Percentiles rank a stretch among this genome's conserved stretches.
These are phyloP conservation scores for Drosophila kepulauana DNA, from an alignment of 1,140 invertebrate genomes.

Conservation along the genomic window DNA sequence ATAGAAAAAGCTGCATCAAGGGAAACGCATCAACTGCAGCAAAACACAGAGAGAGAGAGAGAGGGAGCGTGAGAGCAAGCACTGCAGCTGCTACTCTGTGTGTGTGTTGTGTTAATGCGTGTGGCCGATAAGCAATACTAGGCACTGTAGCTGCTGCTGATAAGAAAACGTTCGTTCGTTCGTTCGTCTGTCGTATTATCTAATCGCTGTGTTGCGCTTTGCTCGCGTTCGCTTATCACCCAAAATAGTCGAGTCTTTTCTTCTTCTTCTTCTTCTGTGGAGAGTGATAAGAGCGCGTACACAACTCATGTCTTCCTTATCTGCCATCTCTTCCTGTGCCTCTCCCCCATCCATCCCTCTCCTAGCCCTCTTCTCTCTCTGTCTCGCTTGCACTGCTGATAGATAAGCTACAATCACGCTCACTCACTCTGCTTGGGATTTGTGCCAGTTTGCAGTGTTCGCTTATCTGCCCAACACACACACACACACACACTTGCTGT, in stretches of 20 bases:
- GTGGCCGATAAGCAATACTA: slow-evolving; percentile 13
- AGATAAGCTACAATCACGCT: slow-evolving; percentile 48
- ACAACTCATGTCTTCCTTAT: slow-evolving; percentile 44
- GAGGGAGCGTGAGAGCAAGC: not conserved
- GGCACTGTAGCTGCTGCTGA: slow-evolving; percentile 7
- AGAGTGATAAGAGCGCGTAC: slow-evolving; percentile 48
- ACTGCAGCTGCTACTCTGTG: not conserved
- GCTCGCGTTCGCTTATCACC: slow-evolving; percentile 27
- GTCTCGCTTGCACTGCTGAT: not conserved
- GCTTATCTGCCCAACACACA: slow-evolving; percentile 35
- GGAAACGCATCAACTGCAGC: not conserved
- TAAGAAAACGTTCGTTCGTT: slow-evolving; percentile 5
- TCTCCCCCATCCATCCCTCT: slow-evolving; percentile 8
- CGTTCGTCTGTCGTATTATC: slow-evolving; percentile 30
- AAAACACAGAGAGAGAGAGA: not conserved
- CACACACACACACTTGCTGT: not conserved
- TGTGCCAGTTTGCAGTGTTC: slow-evolving; percentile 47
- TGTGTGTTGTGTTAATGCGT: not conserved
- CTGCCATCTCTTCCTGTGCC: slow-evolving; percentile 52
- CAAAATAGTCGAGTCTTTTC: slow-evolving; percentile 28
- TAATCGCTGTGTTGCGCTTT: slow-evolving; percentile 36
- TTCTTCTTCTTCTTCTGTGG: not conserved
- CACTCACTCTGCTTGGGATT: slow-evolving; percentile 37
- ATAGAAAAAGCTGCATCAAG: slow-evolving; percentile 21
- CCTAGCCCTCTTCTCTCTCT: slow-evolving; percentile 2